A percentile compares a stretch with the other conserved stretches of the same genome.
These are phyloP conservation scores for Nothobranchius kuhntae DNA, from an alignment of 2,113 vertebrate genomes.

Conservation along the genomic window DNA sequence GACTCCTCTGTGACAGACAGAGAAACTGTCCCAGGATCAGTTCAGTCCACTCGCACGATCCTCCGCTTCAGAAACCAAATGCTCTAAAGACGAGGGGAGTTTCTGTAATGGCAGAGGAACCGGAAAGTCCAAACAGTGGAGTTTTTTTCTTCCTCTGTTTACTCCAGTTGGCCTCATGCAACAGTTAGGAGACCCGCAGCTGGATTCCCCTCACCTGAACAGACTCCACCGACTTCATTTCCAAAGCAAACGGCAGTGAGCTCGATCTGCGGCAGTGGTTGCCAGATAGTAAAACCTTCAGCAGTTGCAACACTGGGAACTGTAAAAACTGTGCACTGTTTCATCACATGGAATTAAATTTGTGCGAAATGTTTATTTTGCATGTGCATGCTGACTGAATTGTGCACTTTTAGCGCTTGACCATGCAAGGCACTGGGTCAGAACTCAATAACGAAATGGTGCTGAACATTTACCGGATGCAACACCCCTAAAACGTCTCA, in stretches of 20 bases:
- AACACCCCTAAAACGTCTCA: conserved; percentile 40
- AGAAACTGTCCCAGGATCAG: conserved; percentile 65
- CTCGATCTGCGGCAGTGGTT: background rate
- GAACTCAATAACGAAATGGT: conserved; percentile 48
- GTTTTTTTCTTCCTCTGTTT: background rate
- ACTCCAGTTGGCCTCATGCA: conserved; percentile 56
- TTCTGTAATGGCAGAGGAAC: conserved; percentile 28
- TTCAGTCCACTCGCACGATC: conserved; percentile 59
- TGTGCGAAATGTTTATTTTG: conserved; percentile 31
- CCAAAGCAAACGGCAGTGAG: conserved; percentile 16
- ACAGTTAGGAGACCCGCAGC: conserved; percentile 46
- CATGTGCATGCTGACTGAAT: conserved; percentile 38
- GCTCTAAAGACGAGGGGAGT: conserved; percentile 13
- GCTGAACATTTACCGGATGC: conserved; percentile 33
- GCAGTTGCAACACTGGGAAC: too few species aligned
- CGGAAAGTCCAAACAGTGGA: conserved; percentile 20
- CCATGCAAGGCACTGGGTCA: conserved; percentile 68
- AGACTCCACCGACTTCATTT: conserved; percentile 33
- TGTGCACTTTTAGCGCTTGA: conserved; percentile 54
- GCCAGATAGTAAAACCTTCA: conserved; percentile 20
- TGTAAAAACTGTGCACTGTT: background rate
- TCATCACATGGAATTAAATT: conserved; percentile 1
- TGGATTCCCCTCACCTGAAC: conserved; percentile 34
- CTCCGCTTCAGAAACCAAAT: conserved; percentile 34
- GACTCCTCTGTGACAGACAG: conserved; percentile 67